These are phyloP conservation scores for Adelphocoris suturalis DNA, from an alignment of 2,888 invertebrate species.

Conservation along the genomic window DNA sequence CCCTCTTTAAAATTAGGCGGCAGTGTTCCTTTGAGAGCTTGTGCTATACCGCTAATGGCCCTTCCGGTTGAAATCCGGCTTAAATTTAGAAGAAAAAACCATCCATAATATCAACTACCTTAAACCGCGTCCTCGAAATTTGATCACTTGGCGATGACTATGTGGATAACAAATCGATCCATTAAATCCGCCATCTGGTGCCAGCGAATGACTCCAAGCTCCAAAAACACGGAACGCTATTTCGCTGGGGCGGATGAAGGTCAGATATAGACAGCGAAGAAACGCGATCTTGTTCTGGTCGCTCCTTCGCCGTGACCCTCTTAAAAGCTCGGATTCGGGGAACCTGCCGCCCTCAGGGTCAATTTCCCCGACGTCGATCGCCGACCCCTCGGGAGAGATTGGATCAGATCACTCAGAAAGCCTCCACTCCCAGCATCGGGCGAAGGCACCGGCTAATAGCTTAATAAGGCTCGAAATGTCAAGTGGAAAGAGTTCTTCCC, in stretches of 20 bases:
- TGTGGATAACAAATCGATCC: too few relatives aligned
- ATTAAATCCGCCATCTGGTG: too few relatives aligned
- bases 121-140: too few relatives aligned
- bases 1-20: too few relatives aligned
- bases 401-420: not conserved
- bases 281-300: constrained; percentile 1
- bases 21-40: too few relatives aligned
- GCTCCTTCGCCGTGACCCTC: constrained; percentile 35
- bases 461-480: constrained; percentile 32
- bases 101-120: too few relatives aligned
- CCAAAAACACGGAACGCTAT: not conserved
- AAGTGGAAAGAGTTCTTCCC: not conserved
- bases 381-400: not conserved
- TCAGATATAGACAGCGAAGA: constrained; percentile 10
- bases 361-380: not conserved
- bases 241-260: not conserved
- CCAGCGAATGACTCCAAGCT: too few relatives aligned
- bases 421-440: not conserved
- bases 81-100: too few relatives aligned
- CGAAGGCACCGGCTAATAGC: not conserved
- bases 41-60: too few relatives aligned
- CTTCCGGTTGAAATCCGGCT: too few relatives aligned
- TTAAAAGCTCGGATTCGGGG: constrained; percentile 13
- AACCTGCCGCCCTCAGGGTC: not conserved
- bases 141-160: too few relatives aligned